Evolutionary conservation across 2,797 vertebrate genomes (phyloP), one percentile per base, ranked within the genome.

Genomic region (Remorina albescens): DNA sequence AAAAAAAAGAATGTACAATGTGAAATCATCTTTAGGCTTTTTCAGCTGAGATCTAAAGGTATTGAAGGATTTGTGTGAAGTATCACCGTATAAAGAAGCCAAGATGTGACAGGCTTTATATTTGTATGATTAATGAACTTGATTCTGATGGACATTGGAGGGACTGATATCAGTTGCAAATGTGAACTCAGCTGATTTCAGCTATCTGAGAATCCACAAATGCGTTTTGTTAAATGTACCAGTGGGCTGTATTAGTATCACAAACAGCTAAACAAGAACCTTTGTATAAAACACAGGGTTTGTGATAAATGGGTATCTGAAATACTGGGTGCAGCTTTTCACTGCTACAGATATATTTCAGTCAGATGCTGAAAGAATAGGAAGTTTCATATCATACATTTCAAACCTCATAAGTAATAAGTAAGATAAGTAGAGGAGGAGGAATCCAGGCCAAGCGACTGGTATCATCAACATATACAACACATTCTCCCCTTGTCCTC

Each of bases 401-500:
- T 54, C 36, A 37, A 37, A 36, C 34, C 34, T 36, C 7, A 36
- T 36, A 8, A 8, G 34, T 36, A 36, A 7, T 36, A 36, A 37
- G 36, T 11, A 37, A 11, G 16, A 2, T 2, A 58, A 7, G 21
- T 10, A 26, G 42, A 58, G 26, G 2, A 25, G 36, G 9, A 49
- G 15, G 55, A 60, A 62, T 67, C n/a, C 42, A 67, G 60, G 68
- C 47, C 1, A 1, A 54, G 34, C 12, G 6, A 67, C 5, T 28
- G 2, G 28, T 53, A 8, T 50, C 42, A 78, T 74, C 28, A 57
- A 39, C 39, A 60, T 67, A 76, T 47, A 53, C 39, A 68, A 72
- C 58, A 78, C 0, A 70, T 53, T 42, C 25, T 67, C 46, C 3
- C 63, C 55, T 64, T 65, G 60, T 80, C 56, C 67, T 47, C 69